Evolutionary conservation across 1,140 invertebrate genomes (phyloP), one percentile per base, ranked within the genome.

Genomic region (Hirudo medicinalis): DNA sequence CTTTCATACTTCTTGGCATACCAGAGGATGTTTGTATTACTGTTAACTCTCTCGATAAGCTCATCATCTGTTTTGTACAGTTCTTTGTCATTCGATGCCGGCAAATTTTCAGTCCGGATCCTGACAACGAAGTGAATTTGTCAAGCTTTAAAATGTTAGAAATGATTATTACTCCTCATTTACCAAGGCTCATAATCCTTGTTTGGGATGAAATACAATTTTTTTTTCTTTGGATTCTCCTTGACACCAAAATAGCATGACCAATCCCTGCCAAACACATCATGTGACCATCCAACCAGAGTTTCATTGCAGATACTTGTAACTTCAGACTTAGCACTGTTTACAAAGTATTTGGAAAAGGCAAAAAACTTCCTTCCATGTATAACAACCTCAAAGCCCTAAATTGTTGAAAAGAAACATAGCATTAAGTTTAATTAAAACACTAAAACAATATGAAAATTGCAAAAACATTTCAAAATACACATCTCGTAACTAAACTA

Each of bases 241-340:
- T 81, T 81, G 43, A 75, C 69, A 4, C 80, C 83, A 54, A 75
- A 72, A 70, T 76, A 82, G 67, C 82, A 84, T n/a, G 80, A 79
- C 81, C 83, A 84, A 69, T 82, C 79, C n/a, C 78, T 77, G 0
- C 78, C 80, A 57, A 80, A 74, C 0, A 82, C 75, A 76, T 84
- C 81, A 76, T 85, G 84, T 67, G 83, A 81, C 83, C 83, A 84
- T 2, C 84, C 83, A 54, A 78, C 77, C 27, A 81, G 72, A 5
- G 81, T 83, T 67, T 78, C 71, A 72, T 82, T 77, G 78, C 84
- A 85, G 32, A 77, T 76, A 72, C 82, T 84, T 0, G 77, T 79
- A 49, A 49, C 15, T 49, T 49, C 13, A 0, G 79, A 76, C 54
- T 78, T 79, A 9, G 74, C 66, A 0, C 76, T 77, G 36, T 74